Conservation (phyloP, 2,797 vertebrate species). For the Neosilurus mollespiculum region DNA sequence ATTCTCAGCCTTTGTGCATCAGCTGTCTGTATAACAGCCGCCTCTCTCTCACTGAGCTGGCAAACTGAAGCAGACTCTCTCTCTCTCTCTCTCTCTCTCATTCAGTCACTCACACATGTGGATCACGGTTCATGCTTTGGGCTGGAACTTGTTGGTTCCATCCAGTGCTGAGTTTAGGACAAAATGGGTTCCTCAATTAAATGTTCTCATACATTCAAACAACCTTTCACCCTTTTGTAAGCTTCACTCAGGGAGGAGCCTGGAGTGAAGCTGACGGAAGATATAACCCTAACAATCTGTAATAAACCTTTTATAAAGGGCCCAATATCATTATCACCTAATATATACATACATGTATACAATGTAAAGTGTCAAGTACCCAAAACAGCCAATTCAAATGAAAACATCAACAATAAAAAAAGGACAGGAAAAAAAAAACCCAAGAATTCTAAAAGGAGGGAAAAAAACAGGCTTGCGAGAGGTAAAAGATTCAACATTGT, state of each 20-base stretch:
- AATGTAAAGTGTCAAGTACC: slow-evolving; percentile 87
- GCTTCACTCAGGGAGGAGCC: slow-evolving; percentile 71
- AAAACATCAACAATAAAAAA: slow-evolving; percentile 60
- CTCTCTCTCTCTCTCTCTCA: slow-evolving; percentile 35
- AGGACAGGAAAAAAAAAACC: slow-evolving; percentile 62
- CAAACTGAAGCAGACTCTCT: slow-evolving; percentile 34
- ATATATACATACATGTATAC: slow-evolving; percentile 76
- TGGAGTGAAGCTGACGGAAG: slow-evolving; percentile 73
- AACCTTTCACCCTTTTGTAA: slow-evolving; percentile 63
- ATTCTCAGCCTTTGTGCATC: slow-evolving; percentile 70
- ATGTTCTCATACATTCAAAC: slow-evolving; percentile 67
- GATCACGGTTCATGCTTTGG: slow-evolving; percentile 67
- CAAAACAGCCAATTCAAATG: slow-evolving; percentile 75
- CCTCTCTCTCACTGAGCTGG: slow-evolving; percentile 37
- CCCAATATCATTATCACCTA: slow-evolving; percentile 72
- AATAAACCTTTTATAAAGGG: slow-evolving; percentile 74
- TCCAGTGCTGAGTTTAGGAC: slow-evolving; percentile 73
- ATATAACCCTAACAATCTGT: slow-evolving; percentile 66
- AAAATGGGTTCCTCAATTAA: slow-evolving; percentile 62
- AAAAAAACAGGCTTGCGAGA: slow-evolving; percentile 69
- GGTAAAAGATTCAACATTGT: slow-evolving; percentile 69
- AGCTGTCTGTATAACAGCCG: slow-evolving; percentile 69
- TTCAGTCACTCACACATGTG: slow-evolving; percentile 61
- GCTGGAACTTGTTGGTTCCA: slow-evolving; percentile 67
- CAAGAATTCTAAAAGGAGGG: slow-evolving; percentile 70